Base-by-base conservation (phyloP, 2,113 vertebrate species). In the Pomatostomus ruficeps region DNA sequence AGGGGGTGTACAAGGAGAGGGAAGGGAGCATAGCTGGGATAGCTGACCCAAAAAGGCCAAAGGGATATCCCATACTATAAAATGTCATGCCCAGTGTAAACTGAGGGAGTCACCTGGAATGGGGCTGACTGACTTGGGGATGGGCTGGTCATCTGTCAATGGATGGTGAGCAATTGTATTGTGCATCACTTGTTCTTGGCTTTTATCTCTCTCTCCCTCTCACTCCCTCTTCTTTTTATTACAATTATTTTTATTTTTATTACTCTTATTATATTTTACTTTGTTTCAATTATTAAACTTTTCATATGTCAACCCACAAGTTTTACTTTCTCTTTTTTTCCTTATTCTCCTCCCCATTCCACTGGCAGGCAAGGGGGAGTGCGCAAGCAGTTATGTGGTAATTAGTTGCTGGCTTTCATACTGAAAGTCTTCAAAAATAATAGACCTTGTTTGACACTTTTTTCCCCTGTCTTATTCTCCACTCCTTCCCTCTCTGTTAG, bases 321-420 rank as follows among this genome's bases (percentile, higher is more conserved):
- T 63, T 79, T 38, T 26, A 33, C 14, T 4, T 14, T 43, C 73
- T 55, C n/a, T 43, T 29, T 23, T n/a, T 5, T 3, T 3, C 18
- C 26, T 38, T 15, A 58, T 43, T 45, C 13, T 29, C 13, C 12
- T 72, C 33, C 7, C 26, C 18, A 51, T 29, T 12, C 9, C 43
- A n/a, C 19, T 36, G 59, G 23, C 21, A 71, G 16, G 35, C 12
- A 29, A 7, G 1, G 4, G 11, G 14, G 4, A n/a, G 28, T 21
- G 46, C 21, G 9, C 24, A 67, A 58, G 16, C 5, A 43, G 51
- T 45, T 19, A 14, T 1, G 0, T 29, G 1, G 0, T 38, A 28
- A 4, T 33, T 65, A 8, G 28, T n/a, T 81, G 24, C 20, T 52
- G 52, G 15, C 28, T 51, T 81, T 74, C 5, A 11, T 28, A 14